Evolutionary conservation across 2,888 invertebrate species (phyloP).

Genomic region (Aplocera efformata): DNA sequence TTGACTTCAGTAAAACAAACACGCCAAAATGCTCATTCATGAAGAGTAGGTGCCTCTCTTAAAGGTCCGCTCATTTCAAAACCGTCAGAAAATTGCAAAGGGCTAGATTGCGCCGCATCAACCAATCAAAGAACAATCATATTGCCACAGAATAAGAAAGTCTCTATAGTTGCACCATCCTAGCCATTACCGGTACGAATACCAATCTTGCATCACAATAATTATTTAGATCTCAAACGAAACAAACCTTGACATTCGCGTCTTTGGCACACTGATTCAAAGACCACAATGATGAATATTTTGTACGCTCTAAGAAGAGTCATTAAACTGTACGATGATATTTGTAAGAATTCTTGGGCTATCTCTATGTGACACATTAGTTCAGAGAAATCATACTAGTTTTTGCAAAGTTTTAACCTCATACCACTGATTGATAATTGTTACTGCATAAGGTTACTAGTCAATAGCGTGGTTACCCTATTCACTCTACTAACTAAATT

Average conservation of each 20-base stretch:
- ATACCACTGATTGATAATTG: no score
- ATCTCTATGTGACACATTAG: no score
- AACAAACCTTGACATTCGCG: slow-evolving; percentile 19
- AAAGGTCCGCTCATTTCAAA: slow-evolving; percentile 7
- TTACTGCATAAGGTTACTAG: no score
- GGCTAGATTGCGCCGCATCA: slow-evolving; percentile 3
- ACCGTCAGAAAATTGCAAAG: slow-evolving; percentile 15
- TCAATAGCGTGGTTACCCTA: no score
- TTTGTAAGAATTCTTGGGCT: no score
- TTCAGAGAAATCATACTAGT: no score
- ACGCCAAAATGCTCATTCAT: no score
- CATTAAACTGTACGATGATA: no score
- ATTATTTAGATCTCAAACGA: slow-evolving; percentile 14
- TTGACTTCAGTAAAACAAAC: no score
- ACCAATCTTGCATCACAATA: slow-evolving; percentile 7
- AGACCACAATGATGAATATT: neutral
- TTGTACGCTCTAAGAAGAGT: neutral
- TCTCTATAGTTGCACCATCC: slow-evolving; percentile 6
- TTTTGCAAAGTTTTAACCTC: no score
- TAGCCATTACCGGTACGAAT: slow-evolving; percentile 3
- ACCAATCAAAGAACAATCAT: slow-evolving; percentile 8
- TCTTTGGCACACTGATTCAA: neutral
- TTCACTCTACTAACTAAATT: no score
- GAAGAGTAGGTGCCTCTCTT: no score
- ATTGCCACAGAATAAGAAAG: slow-evolving; percentile 1